These are phyloP conservation scores for Zeus faber DNA, from an alignment of 2,113 vertebrate species.

Conservation along the genomic window DNA sequence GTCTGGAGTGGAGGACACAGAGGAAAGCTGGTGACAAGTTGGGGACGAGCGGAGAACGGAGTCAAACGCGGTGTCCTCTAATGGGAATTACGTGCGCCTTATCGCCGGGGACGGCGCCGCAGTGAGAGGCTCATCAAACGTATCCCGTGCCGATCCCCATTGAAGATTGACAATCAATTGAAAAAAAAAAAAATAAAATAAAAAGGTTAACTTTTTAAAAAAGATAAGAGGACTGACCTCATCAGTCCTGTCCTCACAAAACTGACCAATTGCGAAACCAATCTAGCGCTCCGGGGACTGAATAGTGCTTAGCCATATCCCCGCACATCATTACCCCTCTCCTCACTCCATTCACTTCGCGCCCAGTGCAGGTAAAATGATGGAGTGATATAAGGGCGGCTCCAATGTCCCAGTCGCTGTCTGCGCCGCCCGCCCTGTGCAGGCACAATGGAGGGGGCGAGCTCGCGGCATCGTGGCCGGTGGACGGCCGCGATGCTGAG, in stretches of 20 bases:
- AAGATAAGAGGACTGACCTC: conserved; percentile 41
- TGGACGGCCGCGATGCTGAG: conserved; percentile 35
- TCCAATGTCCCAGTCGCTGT: conserved; percentile 23
- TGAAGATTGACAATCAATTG: conserved; percentile 45
- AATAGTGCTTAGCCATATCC: conserved; percentile 45
- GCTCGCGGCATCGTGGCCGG: conserved; percentile 19
- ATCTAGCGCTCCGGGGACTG: conserved; percentile 34
- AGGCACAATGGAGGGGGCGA: not conserved
- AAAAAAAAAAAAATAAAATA: conserved; percentile 24
- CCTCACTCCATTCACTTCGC: conserved; percentile 49
- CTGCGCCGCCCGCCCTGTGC: conserved; percentile 1
- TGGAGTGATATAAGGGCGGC: conserved; percentile 38
- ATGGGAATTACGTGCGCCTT: conserved; percentile 1
- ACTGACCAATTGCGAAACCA: conserved; percentile 42
- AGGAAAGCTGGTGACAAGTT: conserved; percentile 34
- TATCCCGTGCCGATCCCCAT: conserved; percentile 14
- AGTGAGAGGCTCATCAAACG: conserved; percentile 20
- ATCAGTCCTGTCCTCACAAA: conserved; percentile 38
- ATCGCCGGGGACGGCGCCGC: not conserved
- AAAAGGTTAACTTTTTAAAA: conserved; percentile 29
- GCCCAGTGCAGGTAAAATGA: conserved; percentile 47
- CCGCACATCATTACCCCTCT: conserved; percentile 53
- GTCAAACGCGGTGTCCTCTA: not conserved
- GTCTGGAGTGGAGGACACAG: conserved; percentile 22
- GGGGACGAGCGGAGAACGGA: not conserved